Evolutionary conservation across 1,140 invertebrate species (phyloP).

Genomic region (Aphelenchoides avenae): DNA sequence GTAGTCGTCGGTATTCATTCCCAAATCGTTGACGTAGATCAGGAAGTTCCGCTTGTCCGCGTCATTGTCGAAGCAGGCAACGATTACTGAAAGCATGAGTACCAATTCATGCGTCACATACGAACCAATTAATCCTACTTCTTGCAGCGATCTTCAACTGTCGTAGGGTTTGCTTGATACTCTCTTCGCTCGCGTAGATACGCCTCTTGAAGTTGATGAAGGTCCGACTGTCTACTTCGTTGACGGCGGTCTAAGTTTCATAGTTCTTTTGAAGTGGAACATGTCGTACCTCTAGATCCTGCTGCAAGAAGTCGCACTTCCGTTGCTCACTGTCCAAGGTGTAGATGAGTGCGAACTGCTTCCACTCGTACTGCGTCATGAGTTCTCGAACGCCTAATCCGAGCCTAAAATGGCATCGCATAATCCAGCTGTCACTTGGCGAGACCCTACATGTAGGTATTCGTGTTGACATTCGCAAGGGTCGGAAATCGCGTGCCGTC

Average conservation of each 20-base stretch:
- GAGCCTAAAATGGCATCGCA: slow-evolving; percentile 15
- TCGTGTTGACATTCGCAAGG: slow-evolving; percentile 17
- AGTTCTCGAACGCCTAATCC: slow-evolving; percentile 11
- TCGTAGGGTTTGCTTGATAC: slow-evolving; percentile 4
- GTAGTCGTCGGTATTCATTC: slow-evolving; percentile 30
- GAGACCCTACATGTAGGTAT: slow-evolving; percentile 6
- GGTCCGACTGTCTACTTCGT: too few species aligned
- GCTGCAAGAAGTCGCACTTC: slow-evolving; percentile 24
- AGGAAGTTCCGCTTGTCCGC: slow-evolving; percentile 20
- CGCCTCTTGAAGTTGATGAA: slow-evolving; percentile 7
- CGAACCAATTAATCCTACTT: slow-evolving; percentile 9
- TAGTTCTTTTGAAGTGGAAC: slow-evolving; percentile 11
- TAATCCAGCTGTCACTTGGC: too few species aligned
- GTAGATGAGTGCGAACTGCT: slow-evolving; percentile 29
- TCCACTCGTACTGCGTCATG: slow-evolving; percentile 23
- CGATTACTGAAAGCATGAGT: slow-evolving; percentile 22
- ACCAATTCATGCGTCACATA: background rate
- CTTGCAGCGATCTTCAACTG: slow-evolving; percentile 7
- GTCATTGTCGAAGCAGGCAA: slow-evolving; percentile 22
- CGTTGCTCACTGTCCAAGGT: slow-evolving; percentile 12
- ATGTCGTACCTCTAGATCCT: slow-evolving; percentile 22
- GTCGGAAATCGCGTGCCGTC: slow-evolving; percentile 28
- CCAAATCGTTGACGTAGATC: slow-evolving; percentile 18
- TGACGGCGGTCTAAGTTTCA: too few species aligned
- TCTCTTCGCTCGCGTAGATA: background rate